Base-by-base conservation (phyloP, 2,113 vertebrate species). In the Leptobrachium ailaonicum region DNA sequence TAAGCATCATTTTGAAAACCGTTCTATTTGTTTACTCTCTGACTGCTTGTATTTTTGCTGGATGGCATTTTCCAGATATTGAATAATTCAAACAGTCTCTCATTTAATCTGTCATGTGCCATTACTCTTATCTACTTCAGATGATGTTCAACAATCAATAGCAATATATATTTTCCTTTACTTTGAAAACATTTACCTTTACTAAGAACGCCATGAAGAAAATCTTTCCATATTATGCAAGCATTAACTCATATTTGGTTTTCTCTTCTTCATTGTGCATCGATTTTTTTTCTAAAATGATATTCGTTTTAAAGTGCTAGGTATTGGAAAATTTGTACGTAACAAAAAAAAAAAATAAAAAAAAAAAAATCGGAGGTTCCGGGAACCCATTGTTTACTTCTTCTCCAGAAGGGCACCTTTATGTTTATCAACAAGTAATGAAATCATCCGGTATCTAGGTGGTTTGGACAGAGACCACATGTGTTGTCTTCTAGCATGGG, bases 141-240 rank as follows among this genome's bases (percentile, higher is more conserved):
- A 60, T 68, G 56, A 42, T 77, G 53, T 32, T 53, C 44, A 11
- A 6, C 4, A 60, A 77, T 77, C 66, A 77, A 68, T 77, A 9
- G 9, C 40, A 47, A 41, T 42, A 75, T 43, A 75, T 64, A 76
- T 14, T 68, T 43, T 56, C 63, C 47, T 68, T 20, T 50, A 41
- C 66, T 50, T 60, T 74, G 6, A 42, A 60, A 44, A 10, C 44
- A n/a, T 3, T 40, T 47, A 50, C 14, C 6, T 66, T 14, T 60
- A 60, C 13, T 12, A 60, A 60, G 56, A 60, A 13, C 56, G 3
- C 56, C 20, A 11, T 7, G 9, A 2, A 60, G 56, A 43, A 54
- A 54, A 77, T 77, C 20, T 70, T 77, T 77, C 76, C 76, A 77
- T 70, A 60, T 42, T 53, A 4, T 58, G 7, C 50, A 11, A 63